These are phyloP conservation scores for Neoniphon sammara DNA, from an alignment of 2,797 vertebrate species.

Conservation along the genomic window DNA sequence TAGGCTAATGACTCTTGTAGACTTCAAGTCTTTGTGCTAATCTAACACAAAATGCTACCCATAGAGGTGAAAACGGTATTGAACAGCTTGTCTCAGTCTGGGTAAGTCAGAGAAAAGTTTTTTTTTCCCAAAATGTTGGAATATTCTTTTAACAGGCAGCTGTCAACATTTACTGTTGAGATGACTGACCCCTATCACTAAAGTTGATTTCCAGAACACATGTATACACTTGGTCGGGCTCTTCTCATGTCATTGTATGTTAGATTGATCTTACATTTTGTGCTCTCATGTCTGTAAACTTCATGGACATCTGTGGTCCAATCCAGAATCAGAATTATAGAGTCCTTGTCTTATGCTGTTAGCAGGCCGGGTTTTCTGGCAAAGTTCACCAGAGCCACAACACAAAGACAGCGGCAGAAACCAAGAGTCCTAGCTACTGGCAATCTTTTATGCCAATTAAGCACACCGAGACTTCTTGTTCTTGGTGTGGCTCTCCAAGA, in stretches of 20 bases:
- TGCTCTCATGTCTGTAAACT: conserved; percentile 8
- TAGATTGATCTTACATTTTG: not conserved
- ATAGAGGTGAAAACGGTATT: too few species aligned
- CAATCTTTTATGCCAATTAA: conserved; percentile 55
- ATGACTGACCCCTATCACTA: too few species aligned
- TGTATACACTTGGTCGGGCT: not conserved
- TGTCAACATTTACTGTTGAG: too few species aligned
- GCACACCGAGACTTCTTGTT: conserved; percentile 3
- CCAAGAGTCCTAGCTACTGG: conserved; percentile 14
- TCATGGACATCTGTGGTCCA: not conserved
- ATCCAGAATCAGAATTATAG: not conserved
- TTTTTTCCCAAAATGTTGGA: too few species aligned
- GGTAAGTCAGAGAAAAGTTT: too few species aligned
- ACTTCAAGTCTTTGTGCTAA: too few species aligned
- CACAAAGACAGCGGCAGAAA: not conserved
- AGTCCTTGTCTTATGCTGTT: not conserved
- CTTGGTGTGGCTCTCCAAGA: conserved; percentile 39
- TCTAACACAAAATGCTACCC: too few species aligned
- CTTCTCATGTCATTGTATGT: not conserved
- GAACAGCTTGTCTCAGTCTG: too few species aligned
- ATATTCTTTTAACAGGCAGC: too few species aligned
- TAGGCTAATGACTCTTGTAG: too few species aligned
- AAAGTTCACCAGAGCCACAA: not conserved
- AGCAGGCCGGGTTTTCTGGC: not conserved
- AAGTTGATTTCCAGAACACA: too few species aligned